Percentiles rank a stretch among this genome's conserved stretches.
These are phyloP conservation scores for Scaptomyza caliginosa DNA, from an alignment of 2,888 invertebrate genomes.

Conservation along the genomic window DNA sequence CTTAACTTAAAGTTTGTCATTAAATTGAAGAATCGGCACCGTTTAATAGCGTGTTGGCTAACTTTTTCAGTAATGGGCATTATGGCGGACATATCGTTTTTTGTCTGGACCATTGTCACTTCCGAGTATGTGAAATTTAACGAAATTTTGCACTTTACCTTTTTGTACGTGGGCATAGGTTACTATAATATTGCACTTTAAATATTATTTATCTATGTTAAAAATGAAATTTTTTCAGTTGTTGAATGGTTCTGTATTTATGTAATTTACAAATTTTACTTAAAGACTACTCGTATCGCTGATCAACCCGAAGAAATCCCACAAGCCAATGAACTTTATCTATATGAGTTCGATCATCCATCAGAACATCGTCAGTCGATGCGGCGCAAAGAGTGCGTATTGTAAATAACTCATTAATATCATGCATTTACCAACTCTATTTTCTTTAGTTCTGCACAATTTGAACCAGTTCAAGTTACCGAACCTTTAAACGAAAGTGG, in stretches of 20 bases:
- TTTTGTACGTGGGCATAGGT: slow-evolving; percentile 51
- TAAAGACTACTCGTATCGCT: neutral
- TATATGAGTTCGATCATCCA: neutral
- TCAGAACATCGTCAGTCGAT: neutral
- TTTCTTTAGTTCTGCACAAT: neutral
- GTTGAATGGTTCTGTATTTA: slow-evolving; percentile 44
- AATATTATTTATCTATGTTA: too few relatives aligned
- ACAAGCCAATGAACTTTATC: too few relatives aligned
- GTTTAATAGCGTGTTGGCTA: slow-evolving; percentile 32
- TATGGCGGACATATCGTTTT: slow-evolving; percentile 28
- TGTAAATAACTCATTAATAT: neutral
- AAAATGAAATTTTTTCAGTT: slow-evolving; percentile 20
- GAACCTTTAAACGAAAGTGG: neutral
- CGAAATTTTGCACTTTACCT: slow-evolving; percentile 13
- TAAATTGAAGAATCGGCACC: slow-evolving; percentile 4
- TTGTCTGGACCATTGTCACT: slow-evolving; percentile 30
- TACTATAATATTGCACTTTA: neutral
- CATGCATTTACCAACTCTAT: too few relatives aligned
- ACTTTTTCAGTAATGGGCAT: slow-evolving; percentile 36
- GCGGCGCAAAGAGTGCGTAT: neutral
- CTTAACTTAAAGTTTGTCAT: too few relatives aligned
- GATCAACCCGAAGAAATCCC: neutral
- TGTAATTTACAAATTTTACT: slow-evolving; percentile 45
- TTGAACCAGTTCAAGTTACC: too few relatives aligned
- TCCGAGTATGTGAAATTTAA: slow-evolving; percentile 11